These are phyloP conservation scores for Ochotona princeps DNA, from an alignment of 2,113 vertebrate species.

Conservation along the genomic window DNA sequence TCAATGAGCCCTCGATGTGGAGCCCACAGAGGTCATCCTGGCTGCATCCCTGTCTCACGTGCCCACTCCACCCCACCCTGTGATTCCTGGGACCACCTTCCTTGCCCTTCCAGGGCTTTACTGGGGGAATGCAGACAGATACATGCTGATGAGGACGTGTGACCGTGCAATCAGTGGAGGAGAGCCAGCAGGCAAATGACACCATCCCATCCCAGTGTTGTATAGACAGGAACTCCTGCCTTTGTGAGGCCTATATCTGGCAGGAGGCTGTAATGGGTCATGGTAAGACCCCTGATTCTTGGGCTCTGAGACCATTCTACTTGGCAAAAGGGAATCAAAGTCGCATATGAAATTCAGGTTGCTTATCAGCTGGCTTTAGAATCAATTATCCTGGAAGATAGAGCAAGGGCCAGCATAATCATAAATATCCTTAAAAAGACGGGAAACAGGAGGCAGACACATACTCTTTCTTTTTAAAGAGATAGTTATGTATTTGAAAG, in stretches of 20 bases:
- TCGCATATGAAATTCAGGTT: not conserved
- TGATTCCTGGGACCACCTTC: not conserved
- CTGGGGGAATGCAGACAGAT: not conserved
- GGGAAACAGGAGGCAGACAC: not conserved
- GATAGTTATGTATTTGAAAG: too few species aligned
- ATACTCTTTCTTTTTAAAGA: too few species aligned
- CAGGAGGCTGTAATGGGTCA: not conserved
- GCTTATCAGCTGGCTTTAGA: not conserved
- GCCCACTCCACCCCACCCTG: too few species aligned
- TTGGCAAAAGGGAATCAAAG: not conserved
- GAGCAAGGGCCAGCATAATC: not conserved
- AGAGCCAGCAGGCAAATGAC: not conserved
- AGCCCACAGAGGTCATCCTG: accelerated
- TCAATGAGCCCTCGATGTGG: not conserved
- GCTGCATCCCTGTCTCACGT: too few species aligned
- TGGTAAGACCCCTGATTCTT: not conserved
- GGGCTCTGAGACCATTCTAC: not conserved
- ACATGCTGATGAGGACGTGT: not conserved
- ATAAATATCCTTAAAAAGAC: not conserved
- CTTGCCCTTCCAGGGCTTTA: not conserved
- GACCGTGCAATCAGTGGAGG: not conserved
- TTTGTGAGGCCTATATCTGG: not conserved
- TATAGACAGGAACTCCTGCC: not conserved
- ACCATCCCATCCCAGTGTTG: not conserved
- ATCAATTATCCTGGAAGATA: not conserved